Base-by-base conservation (phyloP, 2,113 vertebrate species). In the Catagonus wagneri region DNA sequence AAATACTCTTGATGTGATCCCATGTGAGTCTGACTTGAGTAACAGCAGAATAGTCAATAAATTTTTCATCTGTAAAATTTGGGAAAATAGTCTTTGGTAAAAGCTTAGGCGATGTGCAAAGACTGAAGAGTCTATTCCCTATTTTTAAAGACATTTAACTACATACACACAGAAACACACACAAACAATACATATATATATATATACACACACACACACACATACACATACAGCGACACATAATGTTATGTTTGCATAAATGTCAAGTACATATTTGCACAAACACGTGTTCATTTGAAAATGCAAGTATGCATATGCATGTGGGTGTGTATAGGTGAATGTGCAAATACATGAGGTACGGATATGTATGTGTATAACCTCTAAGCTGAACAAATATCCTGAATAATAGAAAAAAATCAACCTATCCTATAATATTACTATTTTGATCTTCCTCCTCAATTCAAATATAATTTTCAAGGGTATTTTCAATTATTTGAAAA, bases 401-500 rank as follows among this genome's bases (percentile, higher is more conserved):
- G 2, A 61, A 56, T 76, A 69, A 36, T 36, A 61, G 87, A 5
- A 44, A n/a, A 56, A 87, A 72, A 54, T 4, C 9, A 76, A 72
- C 2, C 7, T 71, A 83, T 71, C 11, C 20, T 50, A 7, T 78
- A 15, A 89, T 52, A 8, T 34, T n/a, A 23, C 2, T 54, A 34
- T 44, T 91, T 74, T 34, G 1, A 88, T 58, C 3, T 1, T 1
- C 3, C 93, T 88, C 61, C 39, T 8, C 7, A 80, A 56, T 50
- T 60, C 16, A 65, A 84, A 78, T 66, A 78, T 17, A 6, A 0
- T 86, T 90, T 92, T 25, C 2, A 58, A n/a, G 6, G 1, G 29
- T 0, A 93, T 81, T 85, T 93, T 94, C 25, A 92, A 39, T 75
- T 34, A 69, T 85, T 96, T 86, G 86, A 2, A 85, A 84, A 69